phyloP scores from a whole-genome alignment of 92 coral and sea anemone species.

The Chrysogorgia sp. region DNA sequence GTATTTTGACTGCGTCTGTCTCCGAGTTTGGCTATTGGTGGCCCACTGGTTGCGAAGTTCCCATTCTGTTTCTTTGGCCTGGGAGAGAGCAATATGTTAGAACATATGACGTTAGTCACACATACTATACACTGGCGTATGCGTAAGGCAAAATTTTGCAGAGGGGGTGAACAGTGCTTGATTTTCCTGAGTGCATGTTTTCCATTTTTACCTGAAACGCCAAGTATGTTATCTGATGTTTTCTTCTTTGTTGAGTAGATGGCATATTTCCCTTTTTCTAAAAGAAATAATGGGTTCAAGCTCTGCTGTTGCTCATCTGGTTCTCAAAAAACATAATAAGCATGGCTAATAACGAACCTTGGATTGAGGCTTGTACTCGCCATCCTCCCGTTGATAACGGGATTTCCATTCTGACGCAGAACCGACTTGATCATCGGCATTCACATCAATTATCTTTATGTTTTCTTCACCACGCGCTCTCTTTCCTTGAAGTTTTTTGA shows the following conservation, averaged over 20 bases:
- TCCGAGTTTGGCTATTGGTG: constrained; percentile 81
- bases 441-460: constrained; percentile 33
- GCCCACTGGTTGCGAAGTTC: constrained; percentile 97
- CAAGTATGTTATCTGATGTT: constrained; percentile 90
- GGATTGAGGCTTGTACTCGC: constrained; percentile 32
- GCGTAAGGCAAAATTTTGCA: not conserved
- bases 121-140: not conserved
- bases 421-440: constrained; percentile 32
- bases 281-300: no score
- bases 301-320: no score
- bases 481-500: constrained; percentile 6
- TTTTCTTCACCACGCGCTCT: constrained; percentile 26
- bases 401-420: constrained; percentile 22
- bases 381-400: constrained; percentile 12
- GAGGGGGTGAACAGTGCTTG: not conserved
- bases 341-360: constrained; percentile 3
- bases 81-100: not conserved
- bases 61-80: constrained; percentile 90
- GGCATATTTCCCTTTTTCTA: constrained; percentile 95
- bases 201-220: constrained; percentile 79
- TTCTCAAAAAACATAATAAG: not conserved
- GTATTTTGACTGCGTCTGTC: constrained; percentile 95
- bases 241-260: constrained; percentile 86
- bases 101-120: not conserved
- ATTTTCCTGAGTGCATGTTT: not conserved